A percentile compares a stretch with the other conserved stretches of the same genome.
Conservation (phyloP, 2,888 invertebrate species). For the Phyllotreta striolata region DNA sequence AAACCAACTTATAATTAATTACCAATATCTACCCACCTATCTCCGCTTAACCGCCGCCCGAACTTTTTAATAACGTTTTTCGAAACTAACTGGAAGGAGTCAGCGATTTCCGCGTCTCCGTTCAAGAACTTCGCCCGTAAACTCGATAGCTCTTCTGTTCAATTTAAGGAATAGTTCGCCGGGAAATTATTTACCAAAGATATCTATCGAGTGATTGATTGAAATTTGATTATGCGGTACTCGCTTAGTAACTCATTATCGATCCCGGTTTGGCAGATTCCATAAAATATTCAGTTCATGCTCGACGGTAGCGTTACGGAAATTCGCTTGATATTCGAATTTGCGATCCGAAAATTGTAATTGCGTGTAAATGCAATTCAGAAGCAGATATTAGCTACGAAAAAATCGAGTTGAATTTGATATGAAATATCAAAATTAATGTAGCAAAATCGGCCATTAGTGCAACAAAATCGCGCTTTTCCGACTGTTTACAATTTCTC, state of each 20-base stretch:
- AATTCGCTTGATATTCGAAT: no score
- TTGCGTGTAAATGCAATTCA: no score
- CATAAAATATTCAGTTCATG: no score
- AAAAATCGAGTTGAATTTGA: no score
- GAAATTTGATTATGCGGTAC: slow-evolving; percentile 10
- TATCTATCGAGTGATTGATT: slow-evolving; percentile 16
- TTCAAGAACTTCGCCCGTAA: slow-evolving; percentile 7
- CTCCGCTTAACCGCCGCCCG: not conserved
- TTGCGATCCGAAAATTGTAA: no score
- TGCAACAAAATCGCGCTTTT: no score
- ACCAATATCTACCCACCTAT: slow-evolving; percentile 13
- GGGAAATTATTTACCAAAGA: slow-evolving; percentile 13
- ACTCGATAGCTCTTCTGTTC: slow-evolving; percentile 4
- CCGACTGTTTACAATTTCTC: no score
- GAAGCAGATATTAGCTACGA: no score
- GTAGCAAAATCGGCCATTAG: no score
- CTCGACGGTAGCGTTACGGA: no score
- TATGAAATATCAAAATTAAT: no score
- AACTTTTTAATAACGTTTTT: slow-evolving; percentile 16
- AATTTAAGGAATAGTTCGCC: slow-evolving; percentile 9
- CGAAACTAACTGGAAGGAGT: slow-evolving; percentile 12
- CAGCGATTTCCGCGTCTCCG: not conserved
- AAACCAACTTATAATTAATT: slow-evolving; percentile 3
- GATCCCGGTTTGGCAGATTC: not conserved
- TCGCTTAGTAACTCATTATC: not conserved